These are phyloP conservation scores for Ethmia dodecea DNA, from an alignment of 2,888 invertebrate species.

Conservation along the genomic window DNA sequence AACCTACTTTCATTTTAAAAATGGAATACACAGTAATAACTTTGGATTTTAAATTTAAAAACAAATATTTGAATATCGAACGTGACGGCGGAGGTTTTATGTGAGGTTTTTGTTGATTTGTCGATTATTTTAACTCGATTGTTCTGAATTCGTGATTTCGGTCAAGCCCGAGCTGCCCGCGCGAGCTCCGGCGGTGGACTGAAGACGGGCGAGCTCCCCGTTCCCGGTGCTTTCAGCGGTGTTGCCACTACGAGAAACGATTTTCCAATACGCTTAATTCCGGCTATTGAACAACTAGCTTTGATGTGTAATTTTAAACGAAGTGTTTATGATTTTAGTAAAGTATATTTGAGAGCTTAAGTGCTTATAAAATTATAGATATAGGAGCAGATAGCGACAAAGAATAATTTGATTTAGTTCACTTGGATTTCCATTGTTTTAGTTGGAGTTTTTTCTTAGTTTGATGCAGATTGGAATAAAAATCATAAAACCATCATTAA, in stretches of 20 bases:
- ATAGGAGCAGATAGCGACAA: too few relatives aligned
- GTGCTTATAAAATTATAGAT: too few relatives aligned
- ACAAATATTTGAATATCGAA: constrained; percentile 4
- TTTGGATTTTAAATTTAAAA: not conserved
- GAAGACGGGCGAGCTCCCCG: constrained; percentile 35
- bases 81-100: constrained; percentile 15
- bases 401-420: too few relatives aligned
- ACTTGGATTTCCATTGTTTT: too few relatives aligned
- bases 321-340: too few relatives aligned
- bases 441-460: too few relatives aligned
- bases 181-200: constrained; percentile 56
- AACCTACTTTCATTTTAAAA: constrained; percentile 34
- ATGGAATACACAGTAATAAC: constrained; percentile 13
- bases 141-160: constrained; percentile 14
- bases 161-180: constrained; percentile 21
- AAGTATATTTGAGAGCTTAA: too few relatives aligned
- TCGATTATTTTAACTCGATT: constrained; percentile 19
- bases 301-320: constrained; percentile 2
- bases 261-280: constrained; percentile 22
- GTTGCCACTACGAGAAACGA: constrained; percentile 39
- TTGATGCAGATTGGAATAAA: too few relatives aligned
- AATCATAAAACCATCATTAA: too few relatives aligned
- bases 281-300: not conserved
- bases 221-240: constrained; percentile 43
- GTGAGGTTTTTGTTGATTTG: constrained; percentile 29